Percentiles rank a stretch among this genome's conserved stretches.
These are phyloP conservation scores for Aulostomus chinensis DNA, from an alignment of 2,797 vertebrate genomes.

Conservation along the genomic window DNA sequence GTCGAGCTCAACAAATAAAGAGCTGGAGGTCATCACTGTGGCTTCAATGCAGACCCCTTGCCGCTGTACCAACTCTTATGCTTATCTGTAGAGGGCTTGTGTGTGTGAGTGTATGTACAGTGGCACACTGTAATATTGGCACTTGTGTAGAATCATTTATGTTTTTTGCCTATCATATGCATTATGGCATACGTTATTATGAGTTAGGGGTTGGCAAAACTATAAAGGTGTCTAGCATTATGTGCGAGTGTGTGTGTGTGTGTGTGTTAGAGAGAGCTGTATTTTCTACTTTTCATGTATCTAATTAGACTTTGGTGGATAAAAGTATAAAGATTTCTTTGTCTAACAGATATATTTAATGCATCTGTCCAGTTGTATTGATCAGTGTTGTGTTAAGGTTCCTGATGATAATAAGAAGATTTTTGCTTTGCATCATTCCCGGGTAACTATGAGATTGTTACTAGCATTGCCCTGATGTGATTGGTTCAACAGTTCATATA, in stretches of 20 bases:
- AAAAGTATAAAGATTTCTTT: conserved; percentile 19
- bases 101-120: conserved; percentile 8
- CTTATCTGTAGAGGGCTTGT: conserved; percentile 82
- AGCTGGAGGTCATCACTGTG: conserved; percentile 95
- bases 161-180: conserved; percentile 25
- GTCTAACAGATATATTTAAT: conserved; percentile 25
- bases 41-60: conserved; percentile 97
- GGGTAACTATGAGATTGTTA: no score
- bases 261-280: conserved; percentile 23
- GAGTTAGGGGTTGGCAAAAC: conserved; percentile 31
- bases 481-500: no score
- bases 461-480: no score
- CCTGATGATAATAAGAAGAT: conserved; percentile 9
- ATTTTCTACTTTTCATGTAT: conserved; percentile 56
- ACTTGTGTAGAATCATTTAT: conserved; percentile 35
- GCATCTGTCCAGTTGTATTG: conserved; percentile 23
- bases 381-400: conserved; percentile 27
- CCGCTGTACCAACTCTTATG: conserved; percentile 96
- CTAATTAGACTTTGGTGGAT: conserved; percentile 31
- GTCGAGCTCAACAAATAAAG: conserved; percentile 84
- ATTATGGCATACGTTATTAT: conserved; percentile 29
- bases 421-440: conserved; percentile 78
- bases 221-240: conserved; percentile 31
- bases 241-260: not conserved
- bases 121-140: conserved; percentile 20